Conservation (phyloP, 2,113 vertebrate species). For the Larimichthys polyactis region DNA sequence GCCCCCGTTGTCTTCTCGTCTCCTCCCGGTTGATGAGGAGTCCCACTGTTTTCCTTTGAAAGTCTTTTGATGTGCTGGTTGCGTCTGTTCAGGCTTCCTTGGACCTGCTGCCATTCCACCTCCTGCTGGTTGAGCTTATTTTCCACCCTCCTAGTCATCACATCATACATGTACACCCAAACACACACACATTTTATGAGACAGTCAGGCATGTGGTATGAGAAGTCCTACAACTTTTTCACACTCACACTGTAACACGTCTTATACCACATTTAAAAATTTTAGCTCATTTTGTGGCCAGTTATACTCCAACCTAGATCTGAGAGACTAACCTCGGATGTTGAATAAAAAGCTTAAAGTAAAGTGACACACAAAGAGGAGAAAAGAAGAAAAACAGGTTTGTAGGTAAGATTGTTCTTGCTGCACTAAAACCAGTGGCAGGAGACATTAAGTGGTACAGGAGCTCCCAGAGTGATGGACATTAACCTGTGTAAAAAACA, state of each 20-base stretch:
- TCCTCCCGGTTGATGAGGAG: constrained; percentile 19
- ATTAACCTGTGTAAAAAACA: constrained; percentile 33
- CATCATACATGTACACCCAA: constrained; percentile 19
- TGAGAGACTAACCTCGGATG: not conserved
- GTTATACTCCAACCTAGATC: constrained; percentile 83
- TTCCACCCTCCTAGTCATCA: constrained; percentile 27
- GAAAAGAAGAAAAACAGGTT: not conserved
- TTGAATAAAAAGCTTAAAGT: not conserved
- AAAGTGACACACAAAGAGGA: not conserved
- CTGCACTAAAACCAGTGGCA: constrained; percentile 28
- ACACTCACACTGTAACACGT: not conserved
- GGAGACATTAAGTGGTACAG: constrained; percentile 20
- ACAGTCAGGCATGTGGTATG: not conserved
- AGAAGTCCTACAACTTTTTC: constrained; percentile 3
- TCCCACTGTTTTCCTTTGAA: constrained; percentile 33
- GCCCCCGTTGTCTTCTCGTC: constrained; percentile 19
- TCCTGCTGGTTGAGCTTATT: constrained; percentile 40
- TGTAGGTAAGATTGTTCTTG: not conserved
- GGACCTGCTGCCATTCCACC: constrained; percentile 45
- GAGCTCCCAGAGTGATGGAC: constrained; percentile 28
- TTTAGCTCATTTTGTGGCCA: constrained; percentile 27
- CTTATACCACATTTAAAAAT: not conserved
- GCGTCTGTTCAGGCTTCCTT: constrained; percentile 31
- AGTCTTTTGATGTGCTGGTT: constrained; percentile 44
- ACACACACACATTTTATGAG: not conserved